Evolutionary conservation across 2,888 invertebrate species (phyloP), one percentile per base, ranked within the genome.

Genomic region (Notodonta dromedarius): DNA sequence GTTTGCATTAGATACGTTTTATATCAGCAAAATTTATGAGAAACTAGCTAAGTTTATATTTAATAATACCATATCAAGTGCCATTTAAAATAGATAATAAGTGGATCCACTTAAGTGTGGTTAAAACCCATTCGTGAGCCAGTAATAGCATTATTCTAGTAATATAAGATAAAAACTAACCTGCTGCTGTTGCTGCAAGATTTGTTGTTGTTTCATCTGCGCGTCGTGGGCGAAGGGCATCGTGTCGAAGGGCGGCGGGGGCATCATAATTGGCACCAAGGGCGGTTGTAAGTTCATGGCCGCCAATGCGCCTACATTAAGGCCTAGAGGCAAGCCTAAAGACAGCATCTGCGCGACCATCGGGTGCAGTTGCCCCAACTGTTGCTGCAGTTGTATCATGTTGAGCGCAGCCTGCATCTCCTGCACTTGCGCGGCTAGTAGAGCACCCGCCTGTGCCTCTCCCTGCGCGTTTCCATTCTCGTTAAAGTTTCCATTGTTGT

Each of bases 261-360:
- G 97, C 94, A 98, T 95, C 97, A 98, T 97, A 90, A 98, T 95
- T 24, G 97, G 97, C 80, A 98, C 97, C 74, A 98, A 89, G 0
- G 98, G 98, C 35, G 98, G 98, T 83, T 98, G 98, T 59, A 99
- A 94, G 89, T 98, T 98, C 98, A 99, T 98, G 48, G 98, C 98
- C 24, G 98, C 98, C 66, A 98, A 90, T 8, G 97, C 96, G 53
- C 96, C 96, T 80, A 97, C 94, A 84, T 97, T 97, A 67, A 97
- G 91, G 14, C 97, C 97, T 66, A 97, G 89, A 2, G 97, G 97
- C 69, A 97, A 89, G 3, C 97, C 97, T 94, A 97, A 95, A 78
- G 97, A 96, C 87, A 97, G 95, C 97, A 98, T 97, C 81, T 96
- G 96, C 71, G 97, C 96, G 95, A 99, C 97, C 94, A 99, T 95